These are phyloP conservation scores for Mesorhabditis spiculigera DNA, from an alignment of 2,888 invertebrate genomes.

Conservation along the genomic window DNA sequence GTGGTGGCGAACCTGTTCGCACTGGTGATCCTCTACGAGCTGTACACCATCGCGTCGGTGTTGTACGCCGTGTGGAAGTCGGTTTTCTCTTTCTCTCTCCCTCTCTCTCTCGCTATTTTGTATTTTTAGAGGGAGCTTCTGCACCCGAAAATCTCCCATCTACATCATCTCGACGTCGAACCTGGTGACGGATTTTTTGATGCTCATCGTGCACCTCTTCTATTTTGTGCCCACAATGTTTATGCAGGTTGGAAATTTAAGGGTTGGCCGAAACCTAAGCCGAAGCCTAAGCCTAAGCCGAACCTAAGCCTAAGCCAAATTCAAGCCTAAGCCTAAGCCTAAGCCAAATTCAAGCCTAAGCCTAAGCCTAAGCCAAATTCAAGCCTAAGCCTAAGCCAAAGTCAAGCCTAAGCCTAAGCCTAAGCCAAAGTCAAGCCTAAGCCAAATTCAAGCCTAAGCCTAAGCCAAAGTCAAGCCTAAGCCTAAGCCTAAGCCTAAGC, in stretches of 20 bases:
- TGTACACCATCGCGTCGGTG: neutral
- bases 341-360: too few relatives aligned
- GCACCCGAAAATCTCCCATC: conserved; percentile 19
- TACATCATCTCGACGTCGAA: conserved; percentile 30
- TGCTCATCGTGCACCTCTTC: conserved; percentile 20
- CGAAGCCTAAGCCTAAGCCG: too few relatives aligned
- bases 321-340: too few relatives aligned
- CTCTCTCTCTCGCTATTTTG: neutral
- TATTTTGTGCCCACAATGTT: conserved; percentile 26
- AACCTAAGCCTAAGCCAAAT: too few relatives aligned
- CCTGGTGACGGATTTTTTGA: conserved; percentile 24
- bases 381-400: too few relatives aligned
- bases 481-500: too few relatives aligned
- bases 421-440: too few relatives aligned
- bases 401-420: too few relatives aligned
- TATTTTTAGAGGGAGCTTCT: neutral
- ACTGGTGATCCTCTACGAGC: neutral
- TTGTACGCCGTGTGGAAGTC: neutral
- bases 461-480: too few relatives aligned
- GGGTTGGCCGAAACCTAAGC: neutral
- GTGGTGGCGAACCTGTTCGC: neutral
- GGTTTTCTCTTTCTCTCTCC: neutral
- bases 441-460: too few relatives aligned
- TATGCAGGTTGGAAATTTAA: conserved; percentile 8
- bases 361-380: too few relatives aligned